Evolutionary conservation across 2,113 vertebrate species (phyloP).

Genomic region (Rhea americana): DNA sequence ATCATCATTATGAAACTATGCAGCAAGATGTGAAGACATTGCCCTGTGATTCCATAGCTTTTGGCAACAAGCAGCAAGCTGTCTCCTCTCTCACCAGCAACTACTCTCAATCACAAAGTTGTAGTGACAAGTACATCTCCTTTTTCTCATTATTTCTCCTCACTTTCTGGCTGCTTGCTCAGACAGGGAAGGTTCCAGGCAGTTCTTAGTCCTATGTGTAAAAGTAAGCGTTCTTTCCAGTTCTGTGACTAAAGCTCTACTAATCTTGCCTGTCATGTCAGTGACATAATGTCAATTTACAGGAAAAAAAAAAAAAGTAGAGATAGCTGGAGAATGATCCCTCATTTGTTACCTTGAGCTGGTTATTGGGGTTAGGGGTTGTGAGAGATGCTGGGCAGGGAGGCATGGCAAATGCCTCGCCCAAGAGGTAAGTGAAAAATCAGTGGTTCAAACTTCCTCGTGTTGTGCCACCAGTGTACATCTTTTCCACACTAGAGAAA

Average conservation of each 20-base stretch:
- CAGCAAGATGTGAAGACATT: constrained; percentile 19
- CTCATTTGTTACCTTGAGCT: not conserved
- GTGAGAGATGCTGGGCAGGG: not conserved
- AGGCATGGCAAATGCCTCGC: not conserved
- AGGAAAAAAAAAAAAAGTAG: constrained; percentile 11
- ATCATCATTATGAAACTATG: not conserved
- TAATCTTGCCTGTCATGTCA: not conserved
- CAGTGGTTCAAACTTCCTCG: not conserved
- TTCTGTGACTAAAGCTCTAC: constrained; percentile 21
- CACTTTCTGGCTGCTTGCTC: constrained; percentile 36
- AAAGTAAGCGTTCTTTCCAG: constrained; percentile 4
- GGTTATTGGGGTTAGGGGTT: not conserved
- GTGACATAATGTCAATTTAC: not conserved
- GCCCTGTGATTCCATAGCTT: not conserved
- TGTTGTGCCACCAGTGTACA: not conserved
- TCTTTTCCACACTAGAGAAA: not conserved
- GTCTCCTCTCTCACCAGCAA: not conserved
- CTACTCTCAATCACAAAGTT: not conserved
- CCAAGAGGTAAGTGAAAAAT: not conserved
- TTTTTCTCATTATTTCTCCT: constrained; percentile 53
- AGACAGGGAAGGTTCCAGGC: constrained; percentile 22
- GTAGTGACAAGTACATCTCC: constrained; percentile 26
- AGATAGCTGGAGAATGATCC: not conserved
- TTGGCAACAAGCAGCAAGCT: constrained; percentile 36
- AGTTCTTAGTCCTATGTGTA: not conserved